phyloP scores from a whole-genome alignment of 64 coral and sea anemone species.

The Orbicella faveolata region DNA sequence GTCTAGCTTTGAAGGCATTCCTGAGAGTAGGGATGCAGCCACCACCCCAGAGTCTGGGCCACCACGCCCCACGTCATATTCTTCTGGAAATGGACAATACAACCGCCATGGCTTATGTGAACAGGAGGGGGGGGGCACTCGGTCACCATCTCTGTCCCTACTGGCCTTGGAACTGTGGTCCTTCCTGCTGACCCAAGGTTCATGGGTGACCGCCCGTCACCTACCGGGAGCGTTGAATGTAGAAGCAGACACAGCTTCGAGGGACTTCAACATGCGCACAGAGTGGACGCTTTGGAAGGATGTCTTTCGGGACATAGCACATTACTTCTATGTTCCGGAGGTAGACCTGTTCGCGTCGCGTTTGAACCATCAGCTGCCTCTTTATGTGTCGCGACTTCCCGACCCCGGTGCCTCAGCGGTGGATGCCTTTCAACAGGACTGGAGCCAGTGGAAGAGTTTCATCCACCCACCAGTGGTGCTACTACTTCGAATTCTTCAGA shows the following conservation, averaged over 20 bases:
- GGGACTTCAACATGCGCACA: slow-evolving; percentile 47
- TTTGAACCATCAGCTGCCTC: slow-evolving; percentile 38
- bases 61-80: slow-evolving; percentile 35
- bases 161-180: slow-evolving; percentile 58
- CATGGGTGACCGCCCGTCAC: slow-evolving; percentile 46
- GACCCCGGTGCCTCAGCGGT: slow-evolving; percentile 49
- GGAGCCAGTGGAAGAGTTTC: slow-evolving; percentile 18
- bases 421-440: slow-evolving; percentile 23
- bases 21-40: background rate
- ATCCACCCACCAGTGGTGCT: slow-evolving; percentile 25
- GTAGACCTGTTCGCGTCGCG: slow-evolving; percentile 58
- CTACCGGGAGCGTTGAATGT: slow-evolving; percentile 29
- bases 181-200: background rate
- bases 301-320: slow-evolving; percentile 39
- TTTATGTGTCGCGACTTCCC: slow-evolving; percentile 40
- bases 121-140: slow-evolving; percentile 50
- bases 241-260: slow-evolving; percentile 48
- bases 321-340: slow-evolving; percentile 39
- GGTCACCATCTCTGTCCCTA: slow-evolving; percentile 13
- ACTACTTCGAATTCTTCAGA: slow-evolving; percentile 18
- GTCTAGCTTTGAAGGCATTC: slow-evolving; percentile 48
- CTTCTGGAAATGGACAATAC: slow-evolving; percentile 62
- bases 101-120: slow-evolving; percentile 37
- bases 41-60: slow-evolving; percentile 8
- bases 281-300: slow-evolving; percentile 29